Conservation (phyloP, 1,140 invertebrate genomes). For the Brachionus asplanchnoidis region DNA sequence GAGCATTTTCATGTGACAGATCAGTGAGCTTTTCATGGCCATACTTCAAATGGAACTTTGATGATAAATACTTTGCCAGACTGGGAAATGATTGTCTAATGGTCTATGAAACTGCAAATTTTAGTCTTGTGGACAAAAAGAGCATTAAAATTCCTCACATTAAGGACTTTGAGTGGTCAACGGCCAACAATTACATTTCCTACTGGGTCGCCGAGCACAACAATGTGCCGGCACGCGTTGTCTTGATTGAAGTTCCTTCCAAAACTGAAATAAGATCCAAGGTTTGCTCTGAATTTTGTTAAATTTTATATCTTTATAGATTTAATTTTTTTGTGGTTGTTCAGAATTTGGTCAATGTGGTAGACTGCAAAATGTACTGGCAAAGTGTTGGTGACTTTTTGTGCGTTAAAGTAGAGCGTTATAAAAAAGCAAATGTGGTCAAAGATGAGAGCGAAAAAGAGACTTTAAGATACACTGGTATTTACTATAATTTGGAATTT, state of each 20-base stretch:
- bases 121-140: conserved; percentile 85
- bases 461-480: conserved; percentile 64
- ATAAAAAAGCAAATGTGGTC: conserved; percentile 74
- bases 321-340: not conserved
- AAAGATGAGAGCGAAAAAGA: conserved; percentile 70
- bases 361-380: conserved; percentile 97
- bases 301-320: not conserved
- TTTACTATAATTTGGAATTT: conserved; percentile 98
- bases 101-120: conserved; percentile 80
- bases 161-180: conserved; percentile 92
- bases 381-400: conserved; percentile 95
- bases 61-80: conserved; percentile 92
- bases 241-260: conserved; percentile 62
- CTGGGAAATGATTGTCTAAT: conserved; percentile 65
- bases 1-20: conserved; percentile 78
- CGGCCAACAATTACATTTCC: conserved; percentile 87
- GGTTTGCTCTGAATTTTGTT: not conserved
- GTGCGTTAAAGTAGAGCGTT: conserved; percentile 95
- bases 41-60: conserved; percentile 83
- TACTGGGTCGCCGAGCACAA: conserved; percentile 90
- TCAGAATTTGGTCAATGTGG: conserved; percentile 87
- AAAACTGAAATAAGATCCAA: conserved; percentile 73
- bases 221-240: conserved; percentile 65
- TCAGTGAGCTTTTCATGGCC: conserved; percentile 64
- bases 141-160: conserved; percentile 73